These are phyloP conservation scores for Cheilosia scutellata DNA, from an alignment of 2,888 invertebrate genomes.

Conservation along the genomic window DNA sequence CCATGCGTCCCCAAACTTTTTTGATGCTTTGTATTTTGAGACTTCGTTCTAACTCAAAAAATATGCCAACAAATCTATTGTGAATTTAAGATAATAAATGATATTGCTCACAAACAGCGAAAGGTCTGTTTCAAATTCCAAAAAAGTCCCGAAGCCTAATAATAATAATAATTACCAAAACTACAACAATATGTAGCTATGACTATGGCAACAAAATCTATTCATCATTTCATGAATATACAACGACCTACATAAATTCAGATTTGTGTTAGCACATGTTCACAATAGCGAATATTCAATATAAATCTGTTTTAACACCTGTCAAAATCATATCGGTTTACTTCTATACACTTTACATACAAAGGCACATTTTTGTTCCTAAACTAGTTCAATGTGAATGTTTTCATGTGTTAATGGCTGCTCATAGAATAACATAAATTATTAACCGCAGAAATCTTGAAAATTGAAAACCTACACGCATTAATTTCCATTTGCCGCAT, in stretches of 20 bases:
- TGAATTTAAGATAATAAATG: too few relatives aligned
- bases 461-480: constrained; percentile 49
- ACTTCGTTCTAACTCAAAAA: too few relatives aligned
- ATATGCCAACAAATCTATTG: too few relatives aligned
- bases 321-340: constrained; percentile 36
- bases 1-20: too few relatives aligned
- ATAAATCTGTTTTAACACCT: constrained; percentile 26
- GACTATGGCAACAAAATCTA: not conserved
- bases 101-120: too few relatives aligned
- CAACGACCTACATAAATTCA: not conserved
- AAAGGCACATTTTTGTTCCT: not conserved
- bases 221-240: constrained; percentile 1
- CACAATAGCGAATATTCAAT: not conserved
- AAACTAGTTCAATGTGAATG: constrained; percentile 49
- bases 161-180: not conserved
- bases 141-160: too few relatives aligned
- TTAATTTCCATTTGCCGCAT: constrained; percentile 31
- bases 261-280: not conserved
- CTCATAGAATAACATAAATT: constrained; percentile 25
- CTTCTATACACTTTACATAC: not conserved
- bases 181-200: not conserved
- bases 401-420: constrained; percentile 20
- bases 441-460: constrained; percentile 28
- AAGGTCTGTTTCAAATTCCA: too few relatives aligned
- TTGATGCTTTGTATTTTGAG: too few relatives aligned